Conservation (phyloP, 2,888 invertebrate genomes). For the Nematopogon swammerdamellus region DNA sequence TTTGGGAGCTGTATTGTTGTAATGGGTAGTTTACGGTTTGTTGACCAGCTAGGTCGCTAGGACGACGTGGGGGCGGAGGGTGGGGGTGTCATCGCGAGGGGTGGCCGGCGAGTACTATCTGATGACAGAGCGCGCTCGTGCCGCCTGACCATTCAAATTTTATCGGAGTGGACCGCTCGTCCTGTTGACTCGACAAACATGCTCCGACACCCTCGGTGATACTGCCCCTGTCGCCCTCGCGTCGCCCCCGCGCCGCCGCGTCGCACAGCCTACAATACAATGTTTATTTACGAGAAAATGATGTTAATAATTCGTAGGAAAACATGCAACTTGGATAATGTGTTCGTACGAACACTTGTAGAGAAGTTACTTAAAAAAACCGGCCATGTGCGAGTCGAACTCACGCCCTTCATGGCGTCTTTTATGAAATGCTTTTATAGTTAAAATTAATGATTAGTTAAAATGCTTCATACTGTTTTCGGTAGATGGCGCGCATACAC, state of each 20-base stretch:
- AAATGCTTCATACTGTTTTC: too few species aligned
- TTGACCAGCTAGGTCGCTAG: not conserved
- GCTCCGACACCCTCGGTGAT: not conserved
- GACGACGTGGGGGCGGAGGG: slow-evolving; percentile 3
- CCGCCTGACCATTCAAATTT: slow-evolving; percentile 5
- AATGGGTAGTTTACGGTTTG: not conserved
- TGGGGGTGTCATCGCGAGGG: slow-evolving; percentile 3
- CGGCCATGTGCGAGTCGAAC: too few species aligned
- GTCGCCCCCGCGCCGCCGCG: too few species aligned
- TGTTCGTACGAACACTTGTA: too few species aligned
- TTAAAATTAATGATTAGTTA: too few species aligned
- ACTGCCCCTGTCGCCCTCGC: not conserved
- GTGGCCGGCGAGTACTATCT: slow-evolving; percentile 1
- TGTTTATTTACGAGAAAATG: not conserved
- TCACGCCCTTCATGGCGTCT: too few species aligned
- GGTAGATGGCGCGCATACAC: too few species aligned
- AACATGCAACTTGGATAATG: too few species aligned
- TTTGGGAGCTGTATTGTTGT: not conserved
- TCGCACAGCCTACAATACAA: not conserved
- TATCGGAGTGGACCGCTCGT: slow-evolving; percentile 5
- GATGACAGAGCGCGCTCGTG: slow-evolving; percentile 3
- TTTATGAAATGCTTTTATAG: too few species aligned
- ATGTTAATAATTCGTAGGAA: too few species aligned
- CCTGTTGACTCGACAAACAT: slow-evolving; percentile 1
- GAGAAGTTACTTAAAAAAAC: too few species aligned